Conservation (phyloP, 1,140 invertebrate species). For the Solen grandis region DNA sequence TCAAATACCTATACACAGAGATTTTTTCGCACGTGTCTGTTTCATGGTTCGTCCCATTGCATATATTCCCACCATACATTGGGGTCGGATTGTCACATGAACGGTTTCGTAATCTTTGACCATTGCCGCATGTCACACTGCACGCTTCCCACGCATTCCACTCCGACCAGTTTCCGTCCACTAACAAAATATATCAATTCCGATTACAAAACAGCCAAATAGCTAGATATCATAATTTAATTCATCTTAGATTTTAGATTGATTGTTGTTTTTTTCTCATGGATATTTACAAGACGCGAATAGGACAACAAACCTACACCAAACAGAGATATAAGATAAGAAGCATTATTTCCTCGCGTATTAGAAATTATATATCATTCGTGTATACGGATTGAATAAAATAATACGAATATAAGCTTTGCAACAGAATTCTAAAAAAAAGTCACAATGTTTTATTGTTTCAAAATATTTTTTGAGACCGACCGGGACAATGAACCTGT, state of each 20-base stretch:
- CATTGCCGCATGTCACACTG: constrained; percentile 22
- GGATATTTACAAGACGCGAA: background rate
- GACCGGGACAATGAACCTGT: constrained; percentile 61
- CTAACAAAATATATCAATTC: constrained; percentile 29
- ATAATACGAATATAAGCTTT: background rate
- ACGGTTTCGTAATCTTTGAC: constrained; percentile 6
- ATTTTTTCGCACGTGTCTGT: constrained; percentile 54
- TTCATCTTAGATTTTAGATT: background rate
- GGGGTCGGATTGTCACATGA: constrained; percentile 63
- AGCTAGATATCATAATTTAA: background rate
- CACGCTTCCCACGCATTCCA: constrained; percentile 20
- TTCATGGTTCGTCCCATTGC: constrained; percentile 58
- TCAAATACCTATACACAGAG: too few species aligned
- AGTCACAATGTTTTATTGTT: too few species aligned
- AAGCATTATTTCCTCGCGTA: background rate
- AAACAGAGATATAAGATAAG: too few species aligned
- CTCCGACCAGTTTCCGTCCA: constrained; percentile 1
- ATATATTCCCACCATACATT: constrained; percentile 65
- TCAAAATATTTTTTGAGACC: background rate
- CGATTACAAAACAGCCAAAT: background rate
- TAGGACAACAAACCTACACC: background rate
- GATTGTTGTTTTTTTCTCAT: background rate
- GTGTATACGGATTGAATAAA: background rate
- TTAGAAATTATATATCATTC: background rate
- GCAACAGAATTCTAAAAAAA: too few species aligned